These are phyloP conservation scores for Hirtodrosophila confusa DNA, from an alignment of 2,888 invertebrate species.

Conservation along the genomic window DNA sequence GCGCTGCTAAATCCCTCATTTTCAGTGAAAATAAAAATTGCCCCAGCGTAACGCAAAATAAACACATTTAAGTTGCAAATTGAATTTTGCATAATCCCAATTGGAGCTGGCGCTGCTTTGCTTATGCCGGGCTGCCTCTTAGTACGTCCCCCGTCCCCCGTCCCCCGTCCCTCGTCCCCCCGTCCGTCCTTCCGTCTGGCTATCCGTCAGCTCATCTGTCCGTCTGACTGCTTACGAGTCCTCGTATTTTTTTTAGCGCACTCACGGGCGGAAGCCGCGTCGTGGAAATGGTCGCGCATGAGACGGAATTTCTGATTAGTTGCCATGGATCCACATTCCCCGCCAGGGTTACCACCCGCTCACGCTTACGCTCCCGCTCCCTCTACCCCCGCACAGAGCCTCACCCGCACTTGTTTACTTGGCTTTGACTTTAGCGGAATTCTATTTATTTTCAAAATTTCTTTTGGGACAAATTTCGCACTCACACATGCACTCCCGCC, in stretches of 20 bases:
- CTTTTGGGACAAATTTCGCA: conserved; percentile 66
- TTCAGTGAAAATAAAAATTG: conserved; percentile 78
- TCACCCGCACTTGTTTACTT: conserved; percentile 58
- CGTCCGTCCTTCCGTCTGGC: background rate
- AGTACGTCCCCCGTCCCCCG: conserved; percentile 22
- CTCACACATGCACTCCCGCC: conserved; percentile 32
- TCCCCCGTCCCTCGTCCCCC: conserved; percentile 8
- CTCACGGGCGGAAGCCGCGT: conserved; percentile 47
- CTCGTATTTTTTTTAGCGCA: conserved; percentile 13
- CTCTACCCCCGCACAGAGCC: background rate
- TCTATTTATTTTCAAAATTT: conserved; percentile 76
- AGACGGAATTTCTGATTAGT: conserved; percentile 76
- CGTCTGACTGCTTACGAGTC: conserved; percentile 25
- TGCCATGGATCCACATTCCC: conserved; percentile 60
- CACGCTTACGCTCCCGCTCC: conserved; percentile 1
- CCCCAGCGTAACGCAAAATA: conserved; percentile 82
- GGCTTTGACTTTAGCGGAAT: conserved; percentile 77
- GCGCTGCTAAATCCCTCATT: conserved; percentile 73
- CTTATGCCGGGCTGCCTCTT: conserved; percentile 26
- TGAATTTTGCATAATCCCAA: conserved; percentile 82
- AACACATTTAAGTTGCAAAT: conserved; percentile 83
- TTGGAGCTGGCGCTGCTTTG: conserved; percentile 14
- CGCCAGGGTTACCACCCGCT: conserved; percentile 13
- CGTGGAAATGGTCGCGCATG: conserved; percentile 67
- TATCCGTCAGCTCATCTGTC: conserved; percentile 30